Evolutionary conservation across 2,113 vertebrate species (phyloP).

Genomic region (Lonchura striata): DNA sequence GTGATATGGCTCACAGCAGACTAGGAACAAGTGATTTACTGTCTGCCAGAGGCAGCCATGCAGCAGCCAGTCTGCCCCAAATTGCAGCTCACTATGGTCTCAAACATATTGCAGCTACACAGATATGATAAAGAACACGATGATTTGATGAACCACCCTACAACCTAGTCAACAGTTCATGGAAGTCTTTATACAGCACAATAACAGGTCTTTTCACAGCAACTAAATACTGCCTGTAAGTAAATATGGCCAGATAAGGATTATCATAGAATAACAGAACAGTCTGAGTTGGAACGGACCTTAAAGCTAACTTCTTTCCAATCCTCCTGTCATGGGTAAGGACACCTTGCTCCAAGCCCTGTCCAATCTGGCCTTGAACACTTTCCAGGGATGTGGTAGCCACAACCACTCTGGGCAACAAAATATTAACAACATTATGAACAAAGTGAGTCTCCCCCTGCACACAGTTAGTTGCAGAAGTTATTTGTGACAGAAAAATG

Average conservation of each 20-base stretch:
- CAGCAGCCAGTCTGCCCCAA: not conserved
- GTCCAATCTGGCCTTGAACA: not conserved
- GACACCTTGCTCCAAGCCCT: not conserved
- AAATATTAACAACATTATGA: not conserved
- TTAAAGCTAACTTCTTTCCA: not conserved
- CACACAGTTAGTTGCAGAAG: not conserved
- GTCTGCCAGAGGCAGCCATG: not conserved
- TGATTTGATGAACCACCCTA: not conserved
- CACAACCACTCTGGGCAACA: not conserved
- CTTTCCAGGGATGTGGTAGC: not conserved
- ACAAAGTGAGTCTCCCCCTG: not conserved
- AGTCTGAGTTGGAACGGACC: not conserved
- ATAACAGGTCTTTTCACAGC: not conserved
- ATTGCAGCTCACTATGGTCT: not conserved
- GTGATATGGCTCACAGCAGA: accelerated
- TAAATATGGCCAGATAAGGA: not conserved
- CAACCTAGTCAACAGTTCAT: not conserved
- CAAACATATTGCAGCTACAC: accelerated
- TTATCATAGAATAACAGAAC: not conserved
- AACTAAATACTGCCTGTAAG: not conserved
- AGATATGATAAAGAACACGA: not conserved
- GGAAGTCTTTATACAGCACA: not conserved
- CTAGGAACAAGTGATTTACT: not conserved
- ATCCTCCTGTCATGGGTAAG: not conserved
- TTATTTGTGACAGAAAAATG: not conserved